These are phyloP conservation scores for Tetrao urogallus DNA, from an alignment of 2,113 vertebrate genomes.

Conservation along the genomic window DNA sequence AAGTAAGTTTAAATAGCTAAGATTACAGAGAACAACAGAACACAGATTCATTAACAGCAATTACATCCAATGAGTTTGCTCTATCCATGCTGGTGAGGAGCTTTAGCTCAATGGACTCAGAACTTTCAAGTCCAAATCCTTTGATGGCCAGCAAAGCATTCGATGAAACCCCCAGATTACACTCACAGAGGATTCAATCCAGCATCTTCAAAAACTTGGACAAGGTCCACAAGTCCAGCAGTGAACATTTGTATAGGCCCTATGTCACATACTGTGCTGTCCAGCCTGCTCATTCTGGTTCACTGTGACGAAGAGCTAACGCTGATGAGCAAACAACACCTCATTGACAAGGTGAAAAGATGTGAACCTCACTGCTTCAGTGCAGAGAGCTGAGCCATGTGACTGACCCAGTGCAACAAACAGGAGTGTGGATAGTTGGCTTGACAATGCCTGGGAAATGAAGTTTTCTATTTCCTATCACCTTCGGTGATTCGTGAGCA, in stretches of 20 bases:
- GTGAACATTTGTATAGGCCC: background rate
- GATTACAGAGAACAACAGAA: background rate
- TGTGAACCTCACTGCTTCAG: fast-evolving
- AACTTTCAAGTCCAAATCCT: background rate
- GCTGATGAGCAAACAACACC: background rate
- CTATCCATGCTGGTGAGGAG: background rate
- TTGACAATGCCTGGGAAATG: background rate
- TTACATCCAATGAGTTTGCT: background rate
- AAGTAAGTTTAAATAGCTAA: background rate
- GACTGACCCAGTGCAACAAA: background rate
- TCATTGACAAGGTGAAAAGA: background rate
- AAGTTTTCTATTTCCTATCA: background rate
- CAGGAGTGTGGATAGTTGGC: background rate
- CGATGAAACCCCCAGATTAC: background rate
- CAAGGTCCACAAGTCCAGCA: background rate
- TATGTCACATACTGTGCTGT: background rate
- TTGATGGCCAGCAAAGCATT: background rate
- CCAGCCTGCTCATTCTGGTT: background rate
- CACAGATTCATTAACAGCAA: background rate
- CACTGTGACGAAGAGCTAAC: background rate
- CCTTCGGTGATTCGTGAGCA: background rate
- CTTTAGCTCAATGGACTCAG: background rate
- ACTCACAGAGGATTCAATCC: background rate
- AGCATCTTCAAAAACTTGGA: background rate
- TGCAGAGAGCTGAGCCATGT: background rate